Percentiles rank a stretch among this genome's conserved stretches.
Conservation (phyloP, 2,888 invertebrate species). For the Iselma pallidipennis region DNA sequence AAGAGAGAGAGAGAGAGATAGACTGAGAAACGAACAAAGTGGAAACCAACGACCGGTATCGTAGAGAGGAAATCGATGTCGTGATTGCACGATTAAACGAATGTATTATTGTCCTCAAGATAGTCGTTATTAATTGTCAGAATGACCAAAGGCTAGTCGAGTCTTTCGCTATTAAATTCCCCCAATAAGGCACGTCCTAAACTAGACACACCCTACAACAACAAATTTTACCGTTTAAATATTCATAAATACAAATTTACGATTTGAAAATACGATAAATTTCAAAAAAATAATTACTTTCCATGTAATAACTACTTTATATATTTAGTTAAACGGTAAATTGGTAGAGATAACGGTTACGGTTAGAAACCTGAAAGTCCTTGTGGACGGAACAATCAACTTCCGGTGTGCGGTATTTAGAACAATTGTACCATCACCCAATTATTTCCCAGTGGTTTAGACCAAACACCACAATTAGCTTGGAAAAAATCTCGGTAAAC, state of each 20-base stretch:
- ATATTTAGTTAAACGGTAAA: too few species aligned
- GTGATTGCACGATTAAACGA: slow-evolving; percentile 40
- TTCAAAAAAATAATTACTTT: too few species aligned
- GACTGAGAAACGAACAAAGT: slow-evolving; percentile 39
- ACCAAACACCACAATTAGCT: not conserved
- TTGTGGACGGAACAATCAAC: not conserved
- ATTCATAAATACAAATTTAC: too few species aligned
- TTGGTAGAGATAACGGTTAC: too few species aligned
- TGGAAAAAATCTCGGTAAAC: not conserved
- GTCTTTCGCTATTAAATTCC: slow-evolving; percentile 18
- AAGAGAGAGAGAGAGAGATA: not conserved
- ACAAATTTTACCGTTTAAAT: too few species aligned
- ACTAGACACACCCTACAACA: not conserved
- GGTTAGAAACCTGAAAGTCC: too few species aligned
- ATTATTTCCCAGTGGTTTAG: not conserved
- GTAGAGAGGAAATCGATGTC: slow-evolving; percentile 38
- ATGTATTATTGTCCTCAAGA: slow-evolving; percentile 38
- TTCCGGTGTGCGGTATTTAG: not conserved
- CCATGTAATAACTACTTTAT: too few species aligned
- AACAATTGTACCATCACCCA: not conserved
- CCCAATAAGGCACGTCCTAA: slow-evolving; percentile 15
- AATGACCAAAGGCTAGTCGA: slow-evolving; percentile 28
- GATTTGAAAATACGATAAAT: too few species aligned
- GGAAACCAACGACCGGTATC: slow-evolving; percentile 40
- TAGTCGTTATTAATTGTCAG: slow-evolving; percentile 38